Evolutionary conservation across 2,888 invertebrate species (phyloP).

Genomic region (Philonicus albiceps): DNA sequence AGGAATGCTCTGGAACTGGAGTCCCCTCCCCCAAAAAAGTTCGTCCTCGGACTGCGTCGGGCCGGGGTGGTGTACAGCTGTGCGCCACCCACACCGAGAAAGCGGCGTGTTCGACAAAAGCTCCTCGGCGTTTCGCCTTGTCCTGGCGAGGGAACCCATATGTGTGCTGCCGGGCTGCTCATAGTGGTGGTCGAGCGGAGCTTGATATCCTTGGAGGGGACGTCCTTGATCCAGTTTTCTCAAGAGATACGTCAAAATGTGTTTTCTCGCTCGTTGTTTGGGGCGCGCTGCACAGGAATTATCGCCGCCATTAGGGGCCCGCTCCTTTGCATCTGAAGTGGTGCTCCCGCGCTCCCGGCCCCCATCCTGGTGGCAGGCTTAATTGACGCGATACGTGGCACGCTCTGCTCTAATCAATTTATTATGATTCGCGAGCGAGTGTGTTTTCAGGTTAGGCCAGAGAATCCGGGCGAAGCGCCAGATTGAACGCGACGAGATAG

Average conservation of each 20-base stretch:
- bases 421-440: not conserved
- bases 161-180: not conserved
- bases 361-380: not conserved
- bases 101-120: not conserved
- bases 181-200: not conserved
- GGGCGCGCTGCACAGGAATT: not conserved
- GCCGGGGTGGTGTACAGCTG: not conserved
- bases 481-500: not conserved
- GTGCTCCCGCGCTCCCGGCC: not conserved
- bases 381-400: slow-evolving; percentile 18
- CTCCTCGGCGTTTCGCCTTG: not conserved
- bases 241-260: slow-evolving; percentile 18
- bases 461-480: not conserved
- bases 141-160: not conserved
- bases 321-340: slow-evolving; percentile 6
- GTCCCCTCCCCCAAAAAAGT: not conserved
- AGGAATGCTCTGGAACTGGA: not conserved
- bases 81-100: not conserved
- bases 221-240: slow-evolving; percentile 35
- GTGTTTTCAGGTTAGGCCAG: not conserved
- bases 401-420: not conserved
- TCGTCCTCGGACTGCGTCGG: not conserved
- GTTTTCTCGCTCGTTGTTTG: not conserved
- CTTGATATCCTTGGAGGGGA: not conserved
- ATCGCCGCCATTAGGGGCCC: not conserved